Evolutionary conservation across 2,888 invertebrate species (phyloP), one percentile per base, ranked within the genome.

Genomic region (Stenichneumon culpator): DNA sequence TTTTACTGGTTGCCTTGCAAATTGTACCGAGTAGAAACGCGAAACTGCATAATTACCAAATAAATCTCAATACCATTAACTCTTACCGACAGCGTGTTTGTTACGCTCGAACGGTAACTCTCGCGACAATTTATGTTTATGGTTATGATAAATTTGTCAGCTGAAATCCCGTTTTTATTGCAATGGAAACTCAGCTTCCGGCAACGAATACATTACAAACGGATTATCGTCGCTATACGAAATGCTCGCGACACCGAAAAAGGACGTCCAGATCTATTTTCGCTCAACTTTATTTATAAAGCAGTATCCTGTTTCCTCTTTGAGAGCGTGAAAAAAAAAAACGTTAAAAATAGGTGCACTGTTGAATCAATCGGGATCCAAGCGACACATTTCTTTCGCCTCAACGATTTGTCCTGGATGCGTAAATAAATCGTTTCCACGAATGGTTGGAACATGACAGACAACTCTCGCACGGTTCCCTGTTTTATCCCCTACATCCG

Each of bases 401-500:
- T 57, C 14, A 57, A 57, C 25, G 57, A 57, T 25, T 57, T n/a
- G 57, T 25, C 25, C 25, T 25, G 25, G 22, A 25, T 57, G 57
- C 22, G 57, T 14, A 57, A 57, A 57, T 57, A 57, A 25, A 22
- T 57, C 57, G 57, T 57, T 57, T 25, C 57, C n/a, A 11, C 54
- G 52, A 54, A 32, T 54, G 32, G 22, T 19, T 16, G 19, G 2
- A 32, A 19, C n/a, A 52, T n/a, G 32, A 54, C 54, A 11, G 19
- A 36, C n/a, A 54, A 72, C 54, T 19, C 7, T 28, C 22, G 22
- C 25, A 22, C 11, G 11, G 57, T 57, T 2, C 11, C 19, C 54
- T 14, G 11, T 70, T n/a, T 9, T 9, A 36, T 32, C 52, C 19
- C 36, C 28, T 19, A 9, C n/a, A 32, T 25, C 1, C 16, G 9